phyloP scores from a whole-genome alignment of 2,113 vertebrate species.

The Lanius collurio region DNA sequence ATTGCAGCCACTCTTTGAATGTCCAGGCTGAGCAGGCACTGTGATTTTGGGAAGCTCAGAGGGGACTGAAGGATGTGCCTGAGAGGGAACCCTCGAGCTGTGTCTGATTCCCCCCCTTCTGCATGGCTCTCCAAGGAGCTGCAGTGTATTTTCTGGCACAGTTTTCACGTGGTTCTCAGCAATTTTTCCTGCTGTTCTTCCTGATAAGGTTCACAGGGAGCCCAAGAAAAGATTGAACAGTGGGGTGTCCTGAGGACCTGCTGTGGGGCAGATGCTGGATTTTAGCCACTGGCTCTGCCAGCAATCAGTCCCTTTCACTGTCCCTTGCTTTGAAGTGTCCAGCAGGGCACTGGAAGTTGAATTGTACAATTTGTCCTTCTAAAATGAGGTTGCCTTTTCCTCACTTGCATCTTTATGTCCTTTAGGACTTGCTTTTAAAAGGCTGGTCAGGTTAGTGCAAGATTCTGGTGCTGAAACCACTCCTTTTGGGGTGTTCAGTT shows the following conservation, averaged over 20 bases:
- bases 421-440: not conserved
- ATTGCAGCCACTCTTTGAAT: not conserved
- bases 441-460: not conserved
- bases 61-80: not conserved
- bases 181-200: not conserved
- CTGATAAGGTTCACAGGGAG: not conserved
- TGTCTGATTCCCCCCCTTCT: not conserved
- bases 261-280: not conserved
- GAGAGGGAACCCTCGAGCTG: not conserved
- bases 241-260: not conserved
- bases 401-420: not conserved
- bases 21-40: not conserved
- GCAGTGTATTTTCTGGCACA: not conserved
- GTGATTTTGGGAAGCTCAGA: not conserved
- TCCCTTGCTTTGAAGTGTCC: not conserved
- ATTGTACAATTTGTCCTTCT: not conserved
- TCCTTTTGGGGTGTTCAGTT: not conserved
- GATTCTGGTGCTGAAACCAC: not conserved
- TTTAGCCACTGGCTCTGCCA: not conserved
- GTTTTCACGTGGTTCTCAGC: not conserved
- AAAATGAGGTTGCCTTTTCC: not conserved
- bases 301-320: not conserved
- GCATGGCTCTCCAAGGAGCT: not conserved
- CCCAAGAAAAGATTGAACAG: not conserved
- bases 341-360: not conserved